Conservation (phyloP, 2,113 vertebrate genomes). For the Pituophis catenifer region DNA sequence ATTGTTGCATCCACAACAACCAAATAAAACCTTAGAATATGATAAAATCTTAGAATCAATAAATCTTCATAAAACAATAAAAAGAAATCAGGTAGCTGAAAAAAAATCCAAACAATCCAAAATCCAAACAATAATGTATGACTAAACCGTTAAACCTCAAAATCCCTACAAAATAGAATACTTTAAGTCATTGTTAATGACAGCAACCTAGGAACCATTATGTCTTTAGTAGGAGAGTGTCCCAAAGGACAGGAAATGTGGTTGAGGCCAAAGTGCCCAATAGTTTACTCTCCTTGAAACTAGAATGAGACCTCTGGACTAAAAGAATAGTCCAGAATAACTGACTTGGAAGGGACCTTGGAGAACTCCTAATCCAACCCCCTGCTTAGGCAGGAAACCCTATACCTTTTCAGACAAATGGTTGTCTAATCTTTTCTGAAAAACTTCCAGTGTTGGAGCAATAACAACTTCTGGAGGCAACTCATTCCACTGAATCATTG, state of each 20-base stretch:
- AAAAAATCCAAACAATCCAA: not conserved
- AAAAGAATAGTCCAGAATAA: too few species aligned
- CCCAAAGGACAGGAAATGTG: not conserved
- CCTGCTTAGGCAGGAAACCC: too few species aligned
- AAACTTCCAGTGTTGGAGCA: too few species aligned
- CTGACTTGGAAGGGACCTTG: too few species aligned
- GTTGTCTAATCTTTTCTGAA: not conserved
- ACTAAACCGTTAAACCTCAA: not conserved
- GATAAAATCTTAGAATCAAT: not conserved
- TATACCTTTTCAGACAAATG: too few species aligned
- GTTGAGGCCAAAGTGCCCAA: not conserved
- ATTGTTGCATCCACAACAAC: not conserved
- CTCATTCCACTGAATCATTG: too few species aligned
- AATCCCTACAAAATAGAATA: not conserved
- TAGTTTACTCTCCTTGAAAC: not conserved
- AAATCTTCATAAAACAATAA: not conserved
- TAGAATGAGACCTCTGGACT: not conserved
- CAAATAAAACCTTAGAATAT: not conserved
- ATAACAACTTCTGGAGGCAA: too few species aligned
- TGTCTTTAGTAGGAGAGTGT: not conserved
- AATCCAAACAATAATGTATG: not conserved
- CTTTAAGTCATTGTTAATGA: not conserved
- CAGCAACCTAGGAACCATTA: not conserved
- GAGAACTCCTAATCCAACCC: too few species aligned
- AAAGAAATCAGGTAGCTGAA: not conserved